phyloP scores from a whole-genome alignment of 2,888 invertebrate genomes.

The Chorisops tibialis region DNA sequence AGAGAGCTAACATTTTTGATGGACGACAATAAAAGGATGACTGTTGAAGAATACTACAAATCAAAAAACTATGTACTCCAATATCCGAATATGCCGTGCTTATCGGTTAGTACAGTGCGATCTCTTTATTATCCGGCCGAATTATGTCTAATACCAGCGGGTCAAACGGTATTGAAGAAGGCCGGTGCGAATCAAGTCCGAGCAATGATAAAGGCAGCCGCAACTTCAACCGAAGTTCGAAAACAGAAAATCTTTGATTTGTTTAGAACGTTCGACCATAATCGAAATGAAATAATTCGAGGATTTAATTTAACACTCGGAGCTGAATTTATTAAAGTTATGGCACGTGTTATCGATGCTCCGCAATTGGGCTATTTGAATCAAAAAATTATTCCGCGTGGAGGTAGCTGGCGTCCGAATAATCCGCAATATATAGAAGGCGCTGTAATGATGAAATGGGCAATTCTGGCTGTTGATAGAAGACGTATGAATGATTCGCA shows the following conservation, averaged over 20 bases:
- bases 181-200: slow-evolving; percentile 79
- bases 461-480: slow-evolving; percentile 52
- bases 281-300: slow-evolving; percentile 57
- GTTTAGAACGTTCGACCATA: slow-evolving; percentile 41
- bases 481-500: slow-evolving; percentile 35
- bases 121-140: slow-evolving; percentile 80
- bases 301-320: slow-evolving; percentile 80
- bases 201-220: slow-evolving; percentile 82
- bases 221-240: slow-evolving; percentile 72
- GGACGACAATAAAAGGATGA: slow-evolving; percentile 40
- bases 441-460: slow-evolving; percentile 49
- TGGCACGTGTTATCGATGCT: slow-evolving; percentile 73
- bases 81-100: slow-evolving; percentile 72
- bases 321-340: slow-evolving; percentile 69
- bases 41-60: slow-evolving; percentile 49
- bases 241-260: slow-evolving; percentile 73
- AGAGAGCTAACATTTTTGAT: slow-evolving; percentile 46
- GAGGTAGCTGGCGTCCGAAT: slow-evolving; percentile 53
- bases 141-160: slow-evolving; percentile 71
- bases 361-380: slow-evolving; percentile 66
- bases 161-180: slow-evolving; percentile 71
- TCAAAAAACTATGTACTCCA: slow-evolving; percentile 45
- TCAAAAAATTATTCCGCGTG: slow-evolving; percentile 36
- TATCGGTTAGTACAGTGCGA: slow-evolving; percentile 70
- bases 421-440: slow-evolving; percentile 45